Conservation (phyloP, 2,888 invertebrate genomes). For the Drosophila parthenogenetica region DNA sequence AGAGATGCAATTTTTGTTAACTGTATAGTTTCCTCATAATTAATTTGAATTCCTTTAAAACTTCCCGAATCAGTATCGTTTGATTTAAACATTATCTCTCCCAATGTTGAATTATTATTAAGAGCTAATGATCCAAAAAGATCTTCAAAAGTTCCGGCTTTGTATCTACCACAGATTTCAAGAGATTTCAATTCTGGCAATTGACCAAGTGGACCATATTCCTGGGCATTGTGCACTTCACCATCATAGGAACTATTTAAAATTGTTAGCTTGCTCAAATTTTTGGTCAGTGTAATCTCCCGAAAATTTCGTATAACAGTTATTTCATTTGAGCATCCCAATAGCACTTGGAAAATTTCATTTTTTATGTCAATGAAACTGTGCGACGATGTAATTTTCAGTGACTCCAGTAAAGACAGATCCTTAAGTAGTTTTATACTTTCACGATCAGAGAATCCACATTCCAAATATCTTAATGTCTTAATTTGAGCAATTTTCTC, state of each 20-base stretch:
- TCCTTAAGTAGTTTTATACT: not conserved
- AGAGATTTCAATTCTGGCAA: not conserved
- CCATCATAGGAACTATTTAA: not conserved
- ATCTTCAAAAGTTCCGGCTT: not conserved
- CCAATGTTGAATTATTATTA: not conserved
- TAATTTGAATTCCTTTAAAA: not conserved
- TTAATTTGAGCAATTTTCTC: not conserved
- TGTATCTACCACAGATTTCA: not conserved
- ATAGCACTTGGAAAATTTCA: not conserved
- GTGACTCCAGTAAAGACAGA: not conserved
- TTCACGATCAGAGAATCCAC: not conserved
- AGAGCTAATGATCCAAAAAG: not conserved
- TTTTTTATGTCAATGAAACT: not conserved
- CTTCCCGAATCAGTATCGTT: not conserved
- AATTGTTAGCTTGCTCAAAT: not conserved
- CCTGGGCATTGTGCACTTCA: not conserved
- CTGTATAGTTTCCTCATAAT: not conserved
- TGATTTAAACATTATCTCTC: not conserved
- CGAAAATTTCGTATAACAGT: not conserved
- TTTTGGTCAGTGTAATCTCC: not conserved
- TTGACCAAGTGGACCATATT: not conserved
- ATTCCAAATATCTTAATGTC: not conserved
- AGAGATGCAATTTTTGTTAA: not conserved
- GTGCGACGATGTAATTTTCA: not conserved
- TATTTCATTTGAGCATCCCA: not conserved